Percentiles rank a stretch among this genome's conserved stretches.
phyloP scores from a whole-genome alignment of 2,888 invertebrate genomes.

The Anticlea derivata region DNA sequence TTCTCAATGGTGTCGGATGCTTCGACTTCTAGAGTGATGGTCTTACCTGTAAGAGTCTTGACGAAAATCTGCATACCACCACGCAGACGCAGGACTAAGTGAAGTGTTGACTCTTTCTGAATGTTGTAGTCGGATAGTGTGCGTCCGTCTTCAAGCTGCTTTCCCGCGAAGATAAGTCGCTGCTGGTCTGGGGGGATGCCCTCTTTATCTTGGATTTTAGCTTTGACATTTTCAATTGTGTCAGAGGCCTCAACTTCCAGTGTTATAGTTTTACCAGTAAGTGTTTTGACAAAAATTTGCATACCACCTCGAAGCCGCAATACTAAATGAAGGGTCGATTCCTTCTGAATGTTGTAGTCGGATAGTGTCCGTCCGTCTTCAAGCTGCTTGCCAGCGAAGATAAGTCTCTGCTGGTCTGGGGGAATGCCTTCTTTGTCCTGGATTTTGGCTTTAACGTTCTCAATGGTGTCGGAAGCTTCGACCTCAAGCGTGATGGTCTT shows the following conservation, averaged over 20 bases:
- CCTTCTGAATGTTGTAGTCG: slow-evolving; percentile 38
- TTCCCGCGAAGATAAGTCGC: slow-evolving; percentile 35
- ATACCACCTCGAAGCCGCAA: slow-evolving; percentile 38
- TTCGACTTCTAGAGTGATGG: slow-evolving; percentile 34
- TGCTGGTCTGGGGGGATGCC: slow-evolving; percentile 38
- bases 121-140: slow-evolving; percentile 36
- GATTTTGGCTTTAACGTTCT: slow-evolving; percentile 36
- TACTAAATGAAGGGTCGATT: slow-evolving; percentile 34
- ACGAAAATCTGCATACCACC: slow-evolving; percentile 41
- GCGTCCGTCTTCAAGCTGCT: slow-evolving; percentile 36
- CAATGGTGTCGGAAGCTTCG: slow-evolving; percentile 35
- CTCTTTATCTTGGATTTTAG: slow-evolving; percentile 38
- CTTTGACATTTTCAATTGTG: slow-evolving; percentile 37
- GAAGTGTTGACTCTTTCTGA: slow-evolving; percentile 35
- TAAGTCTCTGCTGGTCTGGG: slow-evolving; percentile 36
- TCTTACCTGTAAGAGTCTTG: slow-evolving; percentile 34
- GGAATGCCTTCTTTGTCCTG: slow-evolving; percentile 39
- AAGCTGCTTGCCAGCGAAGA: slow-evolving; percentile 36
- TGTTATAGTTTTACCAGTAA: slow-evolving; percentile 35
- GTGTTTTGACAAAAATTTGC: slow-evolving; percentile 37
- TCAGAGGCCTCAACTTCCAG: slow-evolving; percentile 34
- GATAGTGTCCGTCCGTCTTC: slow-evolving; percentile 36
- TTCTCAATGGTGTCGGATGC: slow-evolving; percentile 36
- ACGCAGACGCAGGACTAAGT: slow-evolving; percentile 35
- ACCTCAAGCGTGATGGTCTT: slow-evolving; percentile 36